These are phyloP conservation scores for Crotalus horridus DNA, from an alignment of 2,113 vertebrate species.

Conservation along the genomic window DNA sequence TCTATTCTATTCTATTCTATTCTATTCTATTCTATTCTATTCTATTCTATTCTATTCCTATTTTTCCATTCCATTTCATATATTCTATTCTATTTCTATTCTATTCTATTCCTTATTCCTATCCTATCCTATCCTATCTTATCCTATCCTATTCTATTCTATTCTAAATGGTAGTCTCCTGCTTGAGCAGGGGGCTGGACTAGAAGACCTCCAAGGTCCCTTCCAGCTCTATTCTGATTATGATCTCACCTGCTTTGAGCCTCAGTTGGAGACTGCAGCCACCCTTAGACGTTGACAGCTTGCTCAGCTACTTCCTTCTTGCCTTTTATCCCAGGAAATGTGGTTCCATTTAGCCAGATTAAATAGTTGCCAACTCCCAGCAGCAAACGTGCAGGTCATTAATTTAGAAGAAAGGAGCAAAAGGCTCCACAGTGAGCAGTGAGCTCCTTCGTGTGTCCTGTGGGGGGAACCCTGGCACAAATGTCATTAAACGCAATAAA, in stretches of 20 bases:
- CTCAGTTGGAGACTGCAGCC: not conserved
- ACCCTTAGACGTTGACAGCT: not conserved
- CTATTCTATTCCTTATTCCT: too few species aligned
- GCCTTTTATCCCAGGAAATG: not conserved
- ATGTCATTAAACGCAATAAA: constrained; percentile 20
- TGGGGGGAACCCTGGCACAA: not conserved
- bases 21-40: too few species aligned
- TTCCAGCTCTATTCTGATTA: too few species aligned
- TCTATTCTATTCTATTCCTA: too few species aligned
- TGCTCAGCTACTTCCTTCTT: not conserved
- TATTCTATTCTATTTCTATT: too few species aligned
- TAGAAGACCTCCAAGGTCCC: too few species aligned
- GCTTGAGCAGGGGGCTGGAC: too few species aligned
- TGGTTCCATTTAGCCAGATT: constrained; percentile 18
- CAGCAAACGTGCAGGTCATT: constrained; percentile 19
- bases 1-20: too few species aligned
- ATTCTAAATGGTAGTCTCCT: too few species aligned
- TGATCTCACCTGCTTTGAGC: not conserved
- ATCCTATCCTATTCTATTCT: too few species aligned
- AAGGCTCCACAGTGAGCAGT: not conserved
- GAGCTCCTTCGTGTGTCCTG: not conserved
- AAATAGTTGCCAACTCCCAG: not conserved
- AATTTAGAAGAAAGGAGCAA: constrained; percentile 19
- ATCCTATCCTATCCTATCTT: too few species aligned
- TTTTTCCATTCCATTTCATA: too few species aligned